Evolutionary conservation across 2,113 vertebrate genomes (phyloP).

Genomic region (Tachuris rubrigastra): DNA sequence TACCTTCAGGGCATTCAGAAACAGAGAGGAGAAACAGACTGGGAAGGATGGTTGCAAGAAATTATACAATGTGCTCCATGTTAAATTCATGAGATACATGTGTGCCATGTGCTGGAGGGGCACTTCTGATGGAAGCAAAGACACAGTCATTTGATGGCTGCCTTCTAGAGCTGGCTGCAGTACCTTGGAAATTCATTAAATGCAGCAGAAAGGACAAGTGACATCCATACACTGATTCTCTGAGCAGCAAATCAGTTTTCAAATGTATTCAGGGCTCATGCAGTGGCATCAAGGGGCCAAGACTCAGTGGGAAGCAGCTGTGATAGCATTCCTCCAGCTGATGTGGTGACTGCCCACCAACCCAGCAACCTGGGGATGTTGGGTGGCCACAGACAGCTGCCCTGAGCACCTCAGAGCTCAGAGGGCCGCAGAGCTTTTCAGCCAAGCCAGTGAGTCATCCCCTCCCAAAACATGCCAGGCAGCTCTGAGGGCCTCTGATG

Average conservation of each 20-base stretch:
- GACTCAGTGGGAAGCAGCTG: not conserved
- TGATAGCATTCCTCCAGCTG: not conserved
- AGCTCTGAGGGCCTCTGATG: not conserved
- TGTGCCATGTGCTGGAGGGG: not conserved
- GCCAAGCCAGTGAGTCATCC: not conserved
- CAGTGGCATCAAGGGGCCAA: not conserved
- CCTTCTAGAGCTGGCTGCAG: constrained; percentile 42
- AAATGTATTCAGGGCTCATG: constrained; percentile 23
- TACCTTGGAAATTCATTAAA: constrained; percentile 62
- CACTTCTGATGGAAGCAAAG: not conserved
- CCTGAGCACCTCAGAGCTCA: not conserved
- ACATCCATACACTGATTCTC: constrained; percentile 11
- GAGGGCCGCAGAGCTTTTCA: rapidly evolving
- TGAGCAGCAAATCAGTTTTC: constrained; percentile 64
- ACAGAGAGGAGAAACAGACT: not conserved
- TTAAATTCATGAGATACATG: not conserved
- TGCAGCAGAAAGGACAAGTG: constrained; percentile 55
- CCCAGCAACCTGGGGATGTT: rapidly evolving
- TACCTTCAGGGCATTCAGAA: not conserved
- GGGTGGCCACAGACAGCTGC: not conserved
- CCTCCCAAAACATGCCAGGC: not conserved
- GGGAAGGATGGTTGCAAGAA: not conserved
- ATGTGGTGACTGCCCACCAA: not conserved
- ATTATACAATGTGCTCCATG: rapidly evolving
- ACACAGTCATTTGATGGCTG: constrained; percentile 32